phyloP scores from a whole-genome alignment of 2,888 invertebrate genomes.

The Tubulanus polymorphus region DNA sequence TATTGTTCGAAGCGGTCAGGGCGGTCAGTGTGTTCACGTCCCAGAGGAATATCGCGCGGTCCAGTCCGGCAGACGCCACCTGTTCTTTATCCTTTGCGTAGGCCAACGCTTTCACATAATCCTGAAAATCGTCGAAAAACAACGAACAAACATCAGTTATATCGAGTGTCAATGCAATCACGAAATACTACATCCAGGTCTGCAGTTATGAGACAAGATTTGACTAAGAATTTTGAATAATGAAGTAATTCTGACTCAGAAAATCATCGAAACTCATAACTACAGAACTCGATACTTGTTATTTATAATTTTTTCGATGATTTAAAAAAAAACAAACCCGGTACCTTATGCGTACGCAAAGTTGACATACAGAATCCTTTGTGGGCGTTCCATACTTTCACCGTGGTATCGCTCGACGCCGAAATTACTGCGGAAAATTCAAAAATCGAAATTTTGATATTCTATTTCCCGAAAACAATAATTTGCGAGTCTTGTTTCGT shows the following conservation, averaged over 20 bases:
- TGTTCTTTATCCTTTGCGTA: slow-evolving; percentile 93
- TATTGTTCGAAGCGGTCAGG: slow-evolving; percentile 95
- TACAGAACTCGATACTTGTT: neutral
- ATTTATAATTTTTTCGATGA: neutral
- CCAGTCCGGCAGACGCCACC: slow-evolving; percentile 90
- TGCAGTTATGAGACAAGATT: neutral
- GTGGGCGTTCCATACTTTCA: slow-evolving; percentile 99
- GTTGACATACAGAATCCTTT: slow-evolving; percentile 99
- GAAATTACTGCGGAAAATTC: slow-evolving; percentile 96
- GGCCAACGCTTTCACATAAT: slow-evolving; percentile 95
- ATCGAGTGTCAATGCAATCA: too few species aligned
- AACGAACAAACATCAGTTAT: neutral
- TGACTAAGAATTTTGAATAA: neutral
- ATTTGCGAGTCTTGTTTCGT: too few species aligned
- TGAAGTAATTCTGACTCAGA: neutral
- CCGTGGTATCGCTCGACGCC: slow-evolving; percentile 97
- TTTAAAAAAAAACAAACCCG: neutral
- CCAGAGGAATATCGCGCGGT: slow-evolving; percentile 96
- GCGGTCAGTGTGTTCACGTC: slow-evolving; percentile 97
- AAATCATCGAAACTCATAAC: neutral
- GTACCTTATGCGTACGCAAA: slow-evolving; percentile 82
- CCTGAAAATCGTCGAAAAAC: slow-evolving; percentile 56
- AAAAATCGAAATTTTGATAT: too few species aligned
- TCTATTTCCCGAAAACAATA: too few species aligned
- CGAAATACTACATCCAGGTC: neutral